phyloP scores from a whole-genome alignment of 2,797 vertebrate genomes.

The Gymnocypris eckloni region DNA sequence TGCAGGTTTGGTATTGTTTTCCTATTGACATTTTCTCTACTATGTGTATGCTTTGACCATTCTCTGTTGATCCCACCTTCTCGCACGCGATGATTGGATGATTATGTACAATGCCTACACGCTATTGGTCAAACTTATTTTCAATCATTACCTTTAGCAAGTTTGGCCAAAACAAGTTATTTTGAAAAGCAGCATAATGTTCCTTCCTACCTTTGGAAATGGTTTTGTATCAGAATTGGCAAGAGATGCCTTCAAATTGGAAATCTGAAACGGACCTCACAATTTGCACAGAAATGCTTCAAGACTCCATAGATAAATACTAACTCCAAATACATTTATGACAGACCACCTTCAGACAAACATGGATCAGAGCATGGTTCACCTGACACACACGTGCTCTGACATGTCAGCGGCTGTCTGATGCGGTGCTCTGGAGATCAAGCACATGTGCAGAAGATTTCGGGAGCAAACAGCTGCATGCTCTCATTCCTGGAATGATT shows the following conservation, averaged over 20 bases:
- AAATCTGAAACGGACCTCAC: background rate
- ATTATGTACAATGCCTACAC: too few relatives aligned
- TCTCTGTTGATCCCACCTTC: too few relatives aligned
- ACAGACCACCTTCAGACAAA: slow-evolving; percentile 34
- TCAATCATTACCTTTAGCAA: too few relatives aligned
- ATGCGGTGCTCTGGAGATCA: background rate
- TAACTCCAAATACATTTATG: background rate
- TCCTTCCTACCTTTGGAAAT: background rate
- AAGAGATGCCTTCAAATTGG: background rate
- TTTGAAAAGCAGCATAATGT: background rate
- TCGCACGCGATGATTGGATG: too few relatives aligned
- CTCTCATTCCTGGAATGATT: slow-evolving; percentile 42
- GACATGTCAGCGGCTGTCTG: slow-evolving; percentile 41
- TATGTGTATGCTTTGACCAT: too few relatives aligned
- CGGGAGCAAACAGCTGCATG: slow-evolving; percentile 32
- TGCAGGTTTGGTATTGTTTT: too few relatives aligned
- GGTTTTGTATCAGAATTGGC: background rate
- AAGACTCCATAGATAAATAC: background rate
- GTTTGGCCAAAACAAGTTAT: background rate
- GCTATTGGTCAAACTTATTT: too few relatives aligned
- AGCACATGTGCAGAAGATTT: slow-evolving; percentile 12
- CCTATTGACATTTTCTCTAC: too few relatives aligned
- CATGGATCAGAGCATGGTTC: slow-evolving; percentile 23
- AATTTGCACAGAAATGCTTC: background rate
- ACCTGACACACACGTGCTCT: background rate